These are phyloP conservation scores for Sinohyriopsis cumingii DNA, from an alignment of 2,888 invertebrate species.

Conservation along the genomic window DNA sequence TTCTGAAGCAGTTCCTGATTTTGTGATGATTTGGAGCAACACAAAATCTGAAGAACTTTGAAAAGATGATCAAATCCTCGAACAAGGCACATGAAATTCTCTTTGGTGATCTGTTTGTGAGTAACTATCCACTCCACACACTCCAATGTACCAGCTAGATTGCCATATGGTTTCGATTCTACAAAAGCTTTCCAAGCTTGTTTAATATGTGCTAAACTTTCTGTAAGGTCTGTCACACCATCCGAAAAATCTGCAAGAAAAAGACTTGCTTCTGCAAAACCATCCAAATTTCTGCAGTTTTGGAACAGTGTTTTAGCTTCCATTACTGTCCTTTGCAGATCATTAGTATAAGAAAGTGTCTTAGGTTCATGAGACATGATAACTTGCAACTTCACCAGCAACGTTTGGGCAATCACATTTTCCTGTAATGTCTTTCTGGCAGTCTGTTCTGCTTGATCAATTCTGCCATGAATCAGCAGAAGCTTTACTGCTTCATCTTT, in stretches of 20 bases:
- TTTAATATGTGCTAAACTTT: constrained; percentile 12
- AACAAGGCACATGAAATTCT: constrained; percentile 15
- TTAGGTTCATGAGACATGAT: constrained; percentile 16
- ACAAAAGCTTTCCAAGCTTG: constrained; percentile 37
- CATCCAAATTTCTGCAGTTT: constrained; percentile 19
- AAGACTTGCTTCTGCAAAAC: constrained; percentile 30
- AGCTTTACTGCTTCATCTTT: constrained; percentile 38
- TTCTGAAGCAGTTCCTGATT: constrained; percentile 24
- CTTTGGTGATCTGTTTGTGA: constrained; percentile 6
- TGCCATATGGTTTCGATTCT: constrained; percentile 30
- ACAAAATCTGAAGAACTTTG: constrained; percentile 26
- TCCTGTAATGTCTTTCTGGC: constrained; percentile 38
- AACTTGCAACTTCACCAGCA: constrained; percentile 36
- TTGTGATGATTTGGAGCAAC: constrained; percentile 11
- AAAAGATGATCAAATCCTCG: constrained; percentile 39
- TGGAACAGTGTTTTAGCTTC: constrained; percentile 34
- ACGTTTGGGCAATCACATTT: constrained; percentile 38
- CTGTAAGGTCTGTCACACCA: constrained; percentile 13
- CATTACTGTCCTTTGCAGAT: constrained; percentile 18
- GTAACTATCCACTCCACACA: constrained; percentile 39
- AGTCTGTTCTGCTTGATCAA: constrained; percentile 33
- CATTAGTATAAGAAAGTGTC: not conserved
- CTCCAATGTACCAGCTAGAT: constrained; percentile 45
- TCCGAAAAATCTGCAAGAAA: constrained; percentile 20
- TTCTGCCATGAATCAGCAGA: constrained; percentile 38